Conservation (phyloP, 1,140 invertebrate genomes). For the Drosophila teissieri region DNA sequence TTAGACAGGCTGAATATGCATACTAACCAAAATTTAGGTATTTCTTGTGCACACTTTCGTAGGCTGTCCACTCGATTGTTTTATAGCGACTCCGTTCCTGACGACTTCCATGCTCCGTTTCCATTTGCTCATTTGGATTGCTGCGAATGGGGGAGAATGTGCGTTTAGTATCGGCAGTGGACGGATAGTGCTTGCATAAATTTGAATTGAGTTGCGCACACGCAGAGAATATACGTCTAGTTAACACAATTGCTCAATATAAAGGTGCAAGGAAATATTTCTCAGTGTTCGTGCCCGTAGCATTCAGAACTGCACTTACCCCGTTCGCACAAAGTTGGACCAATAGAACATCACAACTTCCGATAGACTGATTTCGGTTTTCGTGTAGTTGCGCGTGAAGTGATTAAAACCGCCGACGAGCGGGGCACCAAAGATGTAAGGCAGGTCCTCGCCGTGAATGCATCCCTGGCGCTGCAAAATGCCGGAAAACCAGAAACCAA, state of each 20-base stretch:
- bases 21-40: conserved; percentile 93
- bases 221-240: not conserved
- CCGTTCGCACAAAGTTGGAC: conserved; percentile 98
- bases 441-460: conserved; percentile 96
- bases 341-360: conserved; percentile 97
- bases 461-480: conserved; percentile 90
- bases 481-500: conserved; percentile 8
- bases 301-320: conserved; percentile 88
- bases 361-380: conserved; percentile 93
- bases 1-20: no score
- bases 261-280: no score
- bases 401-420: conserved; percentile 92
- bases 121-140: conserved; percentile 94
- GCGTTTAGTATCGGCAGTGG: conserved; percentile 1
- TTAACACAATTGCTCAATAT: no score
- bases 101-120: conserved; percentile 88
- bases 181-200: not conserved
- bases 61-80: conserved; percentile 95
- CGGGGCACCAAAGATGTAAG: conserved; percentile 94
- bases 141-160: conserved; percentile 85
- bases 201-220: not conserved
- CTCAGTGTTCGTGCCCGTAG: no score
- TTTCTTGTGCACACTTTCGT: conserved; percentile 96
- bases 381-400: conserved; percentile 95
- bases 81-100: conserved; percentile 91